Evolutionary conservation across 2,113 vertebrate species (phyloP).

Genomic region (Sarotherodon lohbergeri): DNA sequence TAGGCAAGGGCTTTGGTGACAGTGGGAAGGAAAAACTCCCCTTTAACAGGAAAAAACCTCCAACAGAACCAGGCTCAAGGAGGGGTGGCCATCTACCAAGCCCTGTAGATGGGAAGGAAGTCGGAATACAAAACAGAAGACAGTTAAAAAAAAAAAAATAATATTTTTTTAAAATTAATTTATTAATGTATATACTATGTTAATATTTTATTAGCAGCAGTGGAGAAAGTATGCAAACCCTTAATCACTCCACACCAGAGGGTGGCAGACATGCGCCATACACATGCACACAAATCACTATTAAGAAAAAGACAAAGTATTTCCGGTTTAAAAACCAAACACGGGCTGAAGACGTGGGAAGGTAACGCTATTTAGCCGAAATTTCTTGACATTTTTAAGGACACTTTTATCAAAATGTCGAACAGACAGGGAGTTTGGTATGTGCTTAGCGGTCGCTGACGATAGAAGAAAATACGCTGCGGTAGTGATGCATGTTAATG

Average conservation of each 20-base stretch:
- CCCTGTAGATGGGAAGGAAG: no score
- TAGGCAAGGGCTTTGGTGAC: no score
- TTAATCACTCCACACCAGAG: neutral
- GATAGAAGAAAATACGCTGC: neutral
- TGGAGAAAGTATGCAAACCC: neutral
- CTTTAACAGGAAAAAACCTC: no score
- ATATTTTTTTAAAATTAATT: neutral
- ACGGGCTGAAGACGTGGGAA: neutral
- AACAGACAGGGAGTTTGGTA: neutral
- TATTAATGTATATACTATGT: neutral
- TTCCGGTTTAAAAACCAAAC: neutral
- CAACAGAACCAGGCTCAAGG: no score
- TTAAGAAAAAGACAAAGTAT: neutral
- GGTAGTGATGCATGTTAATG: neutral
- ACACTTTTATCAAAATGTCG: neutral
- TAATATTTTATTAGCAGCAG: neutral
- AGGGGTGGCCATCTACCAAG: no score
- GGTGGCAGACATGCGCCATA: neutral
- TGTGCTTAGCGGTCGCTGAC: neutral
- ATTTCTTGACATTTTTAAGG: neutral
- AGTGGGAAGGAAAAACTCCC: no score
- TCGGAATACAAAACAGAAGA: no score
- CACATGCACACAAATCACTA: neutral
- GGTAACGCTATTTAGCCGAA: neutral
- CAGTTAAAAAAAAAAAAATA: no score